Evolutionary conservation across 2,888 invertebrate genomes (phyloP), one percentile per base, ranked within the genome.

Genomic region (Papilio protenor): DNA sequence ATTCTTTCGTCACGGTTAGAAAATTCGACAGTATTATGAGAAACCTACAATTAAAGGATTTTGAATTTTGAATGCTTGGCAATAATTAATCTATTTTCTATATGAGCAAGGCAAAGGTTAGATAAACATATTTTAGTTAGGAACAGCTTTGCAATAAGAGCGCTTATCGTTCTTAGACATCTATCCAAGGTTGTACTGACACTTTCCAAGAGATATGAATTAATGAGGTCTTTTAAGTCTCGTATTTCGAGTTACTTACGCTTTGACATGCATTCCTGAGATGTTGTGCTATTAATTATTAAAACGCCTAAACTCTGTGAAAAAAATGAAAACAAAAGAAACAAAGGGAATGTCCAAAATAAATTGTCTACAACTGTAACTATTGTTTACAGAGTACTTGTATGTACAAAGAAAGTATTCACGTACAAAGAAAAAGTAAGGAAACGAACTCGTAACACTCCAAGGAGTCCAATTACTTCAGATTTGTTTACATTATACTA

Each of bases 141-240:
- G 12, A 16, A 16, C 5, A 14, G 1, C 16, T 23, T 59, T 59
- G 14, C 14, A 59, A 61, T 16, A 6, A 27, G 23, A 27, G 0
- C 12, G 40, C 11, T 21, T 69, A 21, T 71, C 27, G 23, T 16
- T 70, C 21, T 70, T 40, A 16, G n/a, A 21, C 57, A 57, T 73
- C n/a, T 61, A 18, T 45, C 8, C 59, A 73, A 73, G 40, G 59
- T 61, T 21, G 21, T 21, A 57, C 40, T 73, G 4, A 73, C 18
- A 72, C 55, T 57, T 40, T 55, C 55, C 40, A 55, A 73, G 57
- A 11, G 2, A 59, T 73, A n/a, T 45, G 73, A 73, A 73, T 73
- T 59, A 59, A 12, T 59, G n/a, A 40, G 55, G 59, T 59, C 21
- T 55, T 57, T 73, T 33, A 33, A 18, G 27, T 5, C 21, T 16